Evolutionary conservation across 2,797 vertebrate genomes (phyloP), one percentile per base, ranked within the genome.

Genomic region (Sebastes iracundus): DNA sequence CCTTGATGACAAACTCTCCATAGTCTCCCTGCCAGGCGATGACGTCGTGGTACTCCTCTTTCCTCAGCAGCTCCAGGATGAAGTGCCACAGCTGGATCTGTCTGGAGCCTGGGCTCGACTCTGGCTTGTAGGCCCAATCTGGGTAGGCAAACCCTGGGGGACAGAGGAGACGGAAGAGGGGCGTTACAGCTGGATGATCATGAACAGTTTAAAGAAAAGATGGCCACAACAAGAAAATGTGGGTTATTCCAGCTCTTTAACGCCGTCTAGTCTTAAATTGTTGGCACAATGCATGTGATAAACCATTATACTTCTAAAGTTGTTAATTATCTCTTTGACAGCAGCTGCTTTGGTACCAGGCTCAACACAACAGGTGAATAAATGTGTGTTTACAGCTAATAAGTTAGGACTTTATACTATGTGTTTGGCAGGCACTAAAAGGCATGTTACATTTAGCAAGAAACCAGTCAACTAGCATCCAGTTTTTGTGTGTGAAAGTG

Each of bases 11-110:
- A 0, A 98, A 98, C 81, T 98, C 97, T 0, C 97, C 97, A 0
- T 98, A 98, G 94, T 98, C 97, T 0, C 97, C 97, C 92, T 98
- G 97, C 97, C 97, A 98, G 85, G 97, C 97, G 23, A 98, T 98
- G 93, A 98, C 97, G 0, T 97, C 97, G 18, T 97, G 97, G 89
- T 97, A 98, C 87, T 98, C 97, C 84, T 97, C 97, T 73, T 97
- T 98, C 82, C 97, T 93, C 79, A 98, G 93, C 89, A 98, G 95
- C 92, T 98, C 97, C 92, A 98, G 93, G 90, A 98, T 98, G 87
- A 98, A 98, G 89, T 98, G 97, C 97, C 97, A 98, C 65, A 98
- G 96, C 93, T 98, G 97, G 94, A 98, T 97, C 94, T 98, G 97
- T 81, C 97, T 92, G 2, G 97, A 98, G 73, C 97, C 97, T 0